Conservation (phyloP, 1,140 invertebrate genomes). For the Ridgeia piscesae region DNA sequence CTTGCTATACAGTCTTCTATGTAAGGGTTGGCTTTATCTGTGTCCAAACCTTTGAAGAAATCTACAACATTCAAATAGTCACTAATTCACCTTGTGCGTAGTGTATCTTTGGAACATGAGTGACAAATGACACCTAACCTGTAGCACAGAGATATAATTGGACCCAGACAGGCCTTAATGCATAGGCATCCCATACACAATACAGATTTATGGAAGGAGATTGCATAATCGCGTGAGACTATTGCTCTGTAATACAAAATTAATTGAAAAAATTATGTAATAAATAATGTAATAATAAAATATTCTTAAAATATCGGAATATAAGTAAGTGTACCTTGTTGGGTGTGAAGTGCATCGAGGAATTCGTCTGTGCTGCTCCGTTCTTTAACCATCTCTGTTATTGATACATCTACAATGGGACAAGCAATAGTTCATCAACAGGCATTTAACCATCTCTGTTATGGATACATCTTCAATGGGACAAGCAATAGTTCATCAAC, state of each 20-base stretch:
- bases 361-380: constrained; percentile 69
- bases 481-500: background rate
- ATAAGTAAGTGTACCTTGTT: constrained; percentile 68
- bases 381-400: constrained; percentile 76
- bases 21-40: constrained; percentile 81
- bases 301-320: background rate
- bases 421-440: background rate
- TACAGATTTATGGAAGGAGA: no score
- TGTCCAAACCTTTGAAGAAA: constrained; percentile 85
- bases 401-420: constrained; percentile 67
- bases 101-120: background rate
- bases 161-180: no score
- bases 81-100: background rate
- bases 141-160: no score
- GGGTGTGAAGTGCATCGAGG: constrained; percentile 69
- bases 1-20: constrained; percentile 91
- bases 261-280: no score
- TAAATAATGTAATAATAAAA: no score
- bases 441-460: constrained; percentile 75
- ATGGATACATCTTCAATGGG: constrained; percentile 69
- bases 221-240: no score
- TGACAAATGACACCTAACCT: background rate
- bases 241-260: no score
- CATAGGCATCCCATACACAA: no score
- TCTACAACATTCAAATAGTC: constrained; percentile 60